Conservation (phyloP, 2,888 invertebrate genomes). For the Fragum sueziense region DNA sequence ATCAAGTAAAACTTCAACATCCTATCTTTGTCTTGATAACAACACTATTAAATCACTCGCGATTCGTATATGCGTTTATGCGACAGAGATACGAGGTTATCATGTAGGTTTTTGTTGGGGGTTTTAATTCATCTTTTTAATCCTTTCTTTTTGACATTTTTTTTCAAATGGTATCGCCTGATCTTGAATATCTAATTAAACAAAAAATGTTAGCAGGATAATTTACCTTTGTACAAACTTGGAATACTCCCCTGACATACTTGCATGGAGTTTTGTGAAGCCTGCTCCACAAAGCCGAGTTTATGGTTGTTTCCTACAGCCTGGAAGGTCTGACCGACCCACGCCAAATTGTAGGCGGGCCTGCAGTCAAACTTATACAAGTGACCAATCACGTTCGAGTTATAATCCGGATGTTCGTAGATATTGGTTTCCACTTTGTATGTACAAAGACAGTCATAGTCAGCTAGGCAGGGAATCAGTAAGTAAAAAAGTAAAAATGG, state of each 20-base stretch:
- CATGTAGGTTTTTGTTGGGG: no score
- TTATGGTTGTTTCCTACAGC: constrained; percentile 39
- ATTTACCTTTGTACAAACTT: constrained; percentile 34
- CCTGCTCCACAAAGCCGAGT: constrained; percentile 21
- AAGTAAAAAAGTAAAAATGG: background rate
- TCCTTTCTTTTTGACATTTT: no score
- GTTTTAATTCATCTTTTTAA: no score
- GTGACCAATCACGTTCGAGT: constrained; percentile 29
- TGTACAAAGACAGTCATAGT: constrained; percentile 47
- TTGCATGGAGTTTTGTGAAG: constrained; percentile 37
- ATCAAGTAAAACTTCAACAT: no score
- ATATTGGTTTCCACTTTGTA: constrained; percentile 51
- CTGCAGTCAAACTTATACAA: constrained; percentile 59
- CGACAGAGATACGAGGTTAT: no score
- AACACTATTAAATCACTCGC: no score
- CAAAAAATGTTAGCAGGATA: no score
- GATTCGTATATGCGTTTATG: no score
- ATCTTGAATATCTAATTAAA: no score
- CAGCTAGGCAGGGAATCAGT: constrained; percentile 11
- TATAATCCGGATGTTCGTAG: constrained; percentile 28
- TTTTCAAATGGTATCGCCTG: no score
- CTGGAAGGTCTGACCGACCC: constrained; percentile 19
- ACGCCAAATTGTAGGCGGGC: constrained; percentile 27
- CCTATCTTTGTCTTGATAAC: no score
- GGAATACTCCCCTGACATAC: constrained; percentile 49